These are phyloP conservation scores for Halcyon senegalensis DNA, from an alignment of 2,113 vertebrate species.

Conservation along the genomic window DNA sequence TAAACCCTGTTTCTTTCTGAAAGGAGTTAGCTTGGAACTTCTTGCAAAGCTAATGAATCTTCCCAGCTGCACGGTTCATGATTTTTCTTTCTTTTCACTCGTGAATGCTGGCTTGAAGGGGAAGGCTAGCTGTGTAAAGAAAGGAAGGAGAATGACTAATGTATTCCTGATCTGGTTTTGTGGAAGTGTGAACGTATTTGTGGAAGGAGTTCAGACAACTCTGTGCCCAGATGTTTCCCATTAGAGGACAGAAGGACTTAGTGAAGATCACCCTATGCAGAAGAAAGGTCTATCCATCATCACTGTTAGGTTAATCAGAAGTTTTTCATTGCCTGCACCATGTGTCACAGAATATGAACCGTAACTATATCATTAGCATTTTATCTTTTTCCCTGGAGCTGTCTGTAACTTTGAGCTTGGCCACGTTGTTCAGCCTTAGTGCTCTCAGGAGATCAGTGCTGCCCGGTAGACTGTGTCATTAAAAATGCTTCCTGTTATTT, in stretches of 20 bases:
- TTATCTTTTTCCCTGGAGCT: neutral
- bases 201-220: neutral
- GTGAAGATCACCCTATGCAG: neutral
- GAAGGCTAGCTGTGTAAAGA: neutral
- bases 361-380: neutral
- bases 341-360: neutral
- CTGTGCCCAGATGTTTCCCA: neutral
- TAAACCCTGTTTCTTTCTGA: conserved; percentile 7
- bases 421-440: neutral
- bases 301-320: neutral
- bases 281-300: neutral
- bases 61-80: neutral
- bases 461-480: neutral
- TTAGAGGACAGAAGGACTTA: neutral
- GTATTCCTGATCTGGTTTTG: neutral
- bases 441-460: neutral
- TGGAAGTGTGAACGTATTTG: neutral
- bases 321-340: neutral
- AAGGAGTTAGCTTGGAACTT: conserved; percentile 16
- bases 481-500: neutral
- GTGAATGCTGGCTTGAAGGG: neutral
- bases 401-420: neutral
- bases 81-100: neutral
- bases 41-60: neutral
- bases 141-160: conserved; percentile 7